Evolutionary conservation across 2,797 vertebrate species (phyloP).

Genomic region (Karalla daura): DNA sequence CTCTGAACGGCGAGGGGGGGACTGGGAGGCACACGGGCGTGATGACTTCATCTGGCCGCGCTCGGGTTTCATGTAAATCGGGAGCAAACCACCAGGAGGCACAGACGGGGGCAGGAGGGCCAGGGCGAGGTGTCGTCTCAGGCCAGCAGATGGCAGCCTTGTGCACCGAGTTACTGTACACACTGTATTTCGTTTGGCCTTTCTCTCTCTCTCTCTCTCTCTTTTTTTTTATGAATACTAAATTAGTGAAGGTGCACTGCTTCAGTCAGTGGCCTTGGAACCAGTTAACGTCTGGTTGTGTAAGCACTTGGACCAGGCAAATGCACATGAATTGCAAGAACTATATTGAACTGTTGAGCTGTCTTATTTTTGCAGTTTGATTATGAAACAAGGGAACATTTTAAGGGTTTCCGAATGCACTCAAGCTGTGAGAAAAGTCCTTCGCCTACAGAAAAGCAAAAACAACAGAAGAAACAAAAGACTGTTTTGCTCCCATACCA

Average conservation of each 20-base stretch:
- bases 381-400: too few species aligned
- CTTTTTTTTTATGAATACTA: background rate
- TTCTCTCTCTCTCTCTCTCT: too few species aligned
- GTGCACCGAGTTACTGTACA: slow-evolving; percentile 32
- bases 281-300: too few species aligned
- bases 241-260: background rate
- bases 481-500: too few species aligned
- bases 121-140: background rate
- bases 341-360: too few species aligned
- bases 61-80: slow-evolving; percentile 47
- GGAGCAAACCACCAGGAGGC: slow-evolving; percentile 22
- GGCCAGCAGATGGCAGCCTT: slow-evolving; percentile 70
- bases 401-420: too few species aligned
- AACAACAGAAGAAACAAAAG: too few species aligned
- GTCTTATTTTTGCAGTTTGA: too few species aligned
- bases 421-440: too few species aligned
- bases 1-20: background rate
- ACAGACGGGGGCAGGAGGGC: background rate
- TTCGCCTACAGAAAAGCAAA: too few species aligned
- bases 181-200: background rate
- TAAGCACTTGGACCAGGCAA: too few species aligned
- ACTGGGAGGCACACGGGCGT: slow-evolving; percentile 6
- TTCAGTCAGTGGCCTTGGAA: background rate
- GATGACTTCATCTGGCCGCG: slow-evolving; percentile 40
- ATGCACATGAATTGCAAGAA: too few species aligned